Evolutionary conservation across 2,113 vertebrate genomes (phyloP).

Genomic region (Chitala chitala): DNA sequence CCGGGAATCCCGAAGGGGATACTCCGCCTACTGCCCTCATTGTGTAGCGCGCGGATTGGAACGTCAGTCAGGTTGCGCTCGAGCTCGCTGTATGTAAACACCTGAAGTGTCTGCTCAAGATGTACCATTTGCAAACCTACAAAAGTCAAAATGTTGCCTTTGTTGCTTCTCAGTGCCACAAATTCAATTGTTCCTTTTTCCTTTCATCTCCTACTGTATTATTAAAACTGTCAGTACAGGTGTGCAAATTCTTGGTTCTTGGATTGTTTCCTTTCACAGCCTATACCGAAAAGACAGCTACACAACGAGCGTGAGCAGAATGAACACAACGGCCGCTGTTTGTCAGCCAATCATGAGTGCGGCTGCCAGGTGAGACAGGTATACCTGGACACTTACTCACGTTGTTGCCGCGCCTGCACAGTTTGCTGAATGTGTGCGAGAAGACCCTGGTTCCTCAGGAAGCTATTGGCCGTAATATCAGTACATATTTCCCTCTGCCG

Average conservation of each 20-base stretch:
- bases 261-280: not conserved
- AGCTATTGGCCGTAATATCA: not conserved
- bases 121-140: not conserved
- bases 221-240: not conserved
- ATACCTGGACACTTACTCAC: conserved; percentile 5
- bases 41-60: too few relatives aligned
- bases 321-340: not conserved
- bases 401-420: too few relatives aligned
- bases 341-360: not conserved
- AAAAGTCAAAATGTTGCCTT: not conserved
- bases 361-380: not conserved
- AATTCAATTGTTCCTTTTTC: not conserved
- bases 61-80: too few relatives aligned
- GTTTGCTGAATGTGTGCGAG: too few relatives aligned
- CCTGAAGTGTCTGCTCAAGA: too few relatives aligned
- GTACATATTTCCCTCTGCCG: too few relatives aligned
- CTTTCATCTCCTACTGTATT: not conserved
- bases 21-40: too few relatives aligned
- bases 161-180: not conserved
- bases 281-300: not conserved
- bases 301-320: not conserved
- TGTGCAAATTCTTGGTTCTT: not conserved
- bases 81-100: not conserved
- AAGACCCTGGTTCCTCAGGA: too few relatives aligned
- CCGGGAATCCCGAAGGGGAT: too few relatives aligned